These are phyloP conservation scores for Lysandra coridon DNA, from an alignment of 2,888 invertebrate species.

Conservation along the genomic window DNA sequence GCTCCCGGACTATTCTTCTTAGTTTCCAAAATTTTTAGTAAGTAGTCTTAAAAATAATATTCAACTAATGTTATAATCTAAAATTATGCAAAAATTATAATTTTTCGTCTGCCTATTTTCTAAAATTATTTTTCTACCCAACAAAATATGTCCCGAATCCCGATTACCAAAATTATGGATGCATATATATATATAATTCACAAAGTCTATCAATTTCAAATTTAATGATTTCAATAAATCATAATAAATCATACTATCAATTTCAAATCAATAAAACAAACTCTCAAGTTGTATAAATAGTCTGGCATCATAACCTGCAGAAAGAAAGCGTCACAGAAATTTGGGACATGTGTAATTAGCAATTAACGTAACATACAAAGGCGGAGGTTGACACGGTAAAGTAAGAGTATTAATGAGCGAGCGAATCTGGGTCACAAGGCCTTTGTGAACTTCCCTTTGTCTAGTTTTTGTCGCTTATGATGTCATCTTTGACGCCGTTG, in stretches of 20 bases:
- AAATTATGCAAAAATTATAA: neutral
- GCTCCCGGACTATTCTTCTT: too few relatives aligned
- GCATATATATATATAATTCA: too few relatives aligned
- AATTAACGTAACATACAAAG: conserved; percentile 48
- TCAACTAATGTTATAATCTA: neutral
- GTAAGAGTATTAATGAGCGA: conserved; percentile 62
- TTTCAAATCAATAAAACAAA: neutral
- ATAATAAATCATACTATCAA: too few relatives aligned
- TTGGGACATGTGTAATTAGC: conserved; percentile 44
- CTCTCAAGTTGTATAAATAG: neutral
- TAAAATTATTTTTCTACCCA: neutral
- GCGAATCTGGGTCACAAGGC: conserved; percentile 62
- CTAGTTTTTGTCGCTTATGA: conserved; percentile 55
- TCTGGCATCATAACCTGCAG: neutral
- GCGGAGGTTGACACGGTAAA: conserved; percentile 54
- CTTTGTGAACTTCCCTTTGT: conserved; percentile 66
- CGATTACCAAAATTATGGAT: too few relatives aligned
- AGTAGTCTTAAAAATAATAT: neutral
- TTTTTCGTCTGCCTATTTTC: neutral
- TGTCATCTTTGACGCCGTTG: conserved; percentile 47
- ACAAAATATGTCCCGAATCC: neutral
- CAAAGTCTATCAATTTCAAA: too few relatives aligned
- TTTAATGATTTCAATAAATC: too few relatives aligned
- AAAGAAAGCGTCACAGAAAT: conserved; percentile 24
- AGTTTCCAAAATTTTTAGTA: neutral